Evolutionary conservation across 2,888 invertebrate genomes (phyloP), one percentile per base, ranked within the genome.

Genomic region (Cheilosia grossa): DNA sequence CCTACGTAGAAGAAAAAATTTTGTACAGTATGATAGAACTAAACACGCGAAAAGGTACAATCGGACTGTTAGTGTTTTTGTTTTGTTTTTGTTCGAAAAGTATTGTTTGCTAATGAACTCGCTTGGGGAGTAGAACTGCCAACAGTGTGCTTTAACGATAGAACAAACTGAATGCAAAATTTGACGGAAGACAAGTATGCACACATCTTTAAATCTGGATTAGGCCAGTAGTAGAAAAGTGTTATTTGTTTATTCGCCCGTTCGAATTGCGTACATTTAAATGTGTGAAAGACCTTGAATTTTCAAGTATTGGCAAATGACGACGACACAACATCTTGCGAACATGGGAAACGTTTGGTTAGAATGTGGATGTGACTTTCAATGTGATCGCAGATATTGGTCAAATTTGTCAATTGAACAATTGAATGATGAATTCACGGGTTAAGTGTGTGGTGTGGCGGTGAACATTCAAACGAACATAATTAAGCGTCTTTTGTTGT

Each of bases 251-350:
- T 66, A 53, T 63, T 33, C 15, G 1, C 7, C 19, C 21, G 66
- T 53, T 66, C 40, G 19, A 24, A 40, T 42, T 51, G 53, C 51
- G 37, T 64, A 30, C 30, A 21, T 49, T 33, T 53, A 53, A 53
- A 51, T 66, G 37, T 40, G 24, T 19, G 24, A 13, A 19, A 49
- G 37, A 49, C 72, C 72, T 72, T 72, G 72, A 51, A 72, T 61
- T 72, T 40, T 15, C 40, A 61, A 51, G 51, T 61, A 51, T 58
- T 70, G 33, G 33, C 63, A 3, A 49, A 49, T 33, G 49, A 37
- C 33, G 63, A 33, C 47, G 49, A 9, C 59, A 15, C 21, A 33
- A 9, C 3, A 49, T 63, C 47, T 47, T n/a, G 44, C 40, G 30
- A 61, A 7, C n/a, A 61, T 19, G 13, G 47, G 19, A 47, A 47